Conservation (phyloP, 2,113 vertebrate genomes). For the Phycodurus eques region DNA sequence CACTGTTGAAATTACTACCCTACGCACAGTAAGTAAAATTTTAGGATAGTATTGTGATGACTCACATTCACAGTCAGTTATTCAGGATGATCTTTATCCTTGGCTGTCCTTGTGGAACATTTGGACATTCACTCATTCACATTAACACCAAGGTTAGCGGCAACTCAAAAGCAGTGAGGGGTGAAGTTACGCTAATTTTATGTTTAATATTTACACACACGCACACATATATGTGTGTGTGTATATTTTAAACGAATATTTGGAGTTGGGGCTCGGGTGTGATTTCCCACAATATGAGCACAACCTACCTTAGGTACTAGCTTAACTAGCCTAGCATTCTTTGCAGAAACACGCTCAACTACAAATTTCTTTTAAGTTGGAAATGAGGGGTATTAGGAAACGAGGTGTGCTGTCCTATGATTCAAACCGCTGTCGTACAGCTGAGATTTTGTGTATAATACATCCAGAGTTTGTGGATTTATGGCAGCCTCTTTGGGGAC, state of each 20-base stretch:
- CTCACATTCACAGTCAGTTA: slow-evolving; percentile 19
- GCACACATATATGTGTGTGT: no score
- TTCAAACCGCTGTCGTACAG: not conserved
- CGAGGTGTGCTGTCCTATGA: not conserved
- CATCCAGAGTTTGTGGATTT: slow-evolving; percentile 7
- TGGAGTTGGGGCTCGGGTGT: not conserved
- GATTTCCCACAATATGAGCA: not conserved
- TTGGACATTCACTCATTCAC: not conserved
- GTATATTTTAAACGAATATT: not conserved
- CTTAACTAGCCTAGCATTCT: not conserved
- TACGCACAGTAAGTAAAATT: slow-evolving; percentile 41
- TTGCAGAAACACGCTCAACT: not conserved
- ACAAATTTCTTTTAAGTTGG: not conserved
- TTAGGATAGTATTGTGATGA: slow-evolving; percentile 30
- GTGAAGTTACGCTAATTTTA: not conserved
- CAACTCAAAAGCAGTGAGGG: not conserved
- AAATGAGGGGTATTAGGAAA: not conserved
- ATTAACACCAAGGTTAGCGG: not conserved
- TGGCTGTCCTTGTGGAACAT: slow-evolving; percentile 1
- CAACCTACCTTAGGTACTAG: not conserved
- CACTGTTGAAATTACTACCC: slow-evolving; percentile 35
- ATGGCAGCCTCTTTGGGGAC: slow-evolving; percentile 36
- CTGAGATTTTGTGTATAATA: slow-evolving; percentile 8
- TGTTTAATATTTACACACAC: not conserved
- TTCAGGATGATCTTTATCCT: slow-evolving; percentile 2